Evolutionary conservation across 2,797 vertebrate species (phyloP).

Genomic region (Apodemus agrarius): DNA sequence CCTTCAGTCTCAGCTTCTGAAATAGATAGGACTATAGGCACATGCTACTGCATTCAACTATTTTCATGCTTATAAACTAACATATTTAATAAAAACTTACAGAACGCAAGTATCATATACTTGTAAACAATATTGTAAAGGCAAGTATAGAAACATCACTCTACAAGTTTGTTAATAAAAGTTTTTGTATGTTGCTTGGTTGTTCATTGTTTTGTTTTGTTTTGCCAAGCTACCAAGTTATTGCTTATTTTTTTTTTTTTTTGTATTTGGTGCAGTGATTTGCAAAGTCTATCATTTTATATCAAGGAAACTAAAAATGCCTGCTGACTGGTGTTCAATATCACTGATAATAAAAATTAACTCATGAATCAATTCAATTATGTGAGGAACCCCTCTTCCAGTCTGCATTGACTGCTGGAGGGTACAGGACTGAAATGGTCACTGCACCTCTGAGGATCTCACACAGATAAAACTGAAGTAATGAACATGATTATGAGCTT

Average conservation of each 20-base stretch:
- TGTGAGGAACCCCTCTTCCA: not conserved
- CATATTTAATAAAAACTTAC: not conserved
- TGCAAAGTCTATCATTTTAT: not conserved
- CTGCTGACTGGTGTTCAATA: not conserved
- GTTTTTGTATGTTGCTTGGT: not conserved
- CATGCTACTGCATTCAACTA: too few species aligned
- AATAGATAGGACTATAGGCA: not conserved
- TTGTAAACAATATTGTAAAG: not conserved
- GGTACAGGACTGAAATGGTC: not conserved
- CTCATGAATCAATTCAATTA: not conserved
- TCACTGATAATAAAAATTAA: slow-evolving; percentile 25
- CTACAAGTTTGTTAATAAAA: not conserved
- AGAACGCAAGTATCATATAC: not conserved
- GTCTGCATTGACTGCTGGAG: not conserved
- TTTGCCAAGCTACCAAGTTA: not conserved
- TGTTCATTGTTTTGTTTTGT: not conserved
- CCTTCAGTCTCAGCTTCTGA: not conserved
- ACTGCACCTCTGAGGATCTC: not conserved
- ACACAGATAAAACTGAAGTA: not conserved
- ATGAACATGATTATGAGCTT: not conserved
- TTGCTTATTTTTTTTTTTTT: not conserved
- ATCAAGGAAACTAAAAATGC: not conserved
- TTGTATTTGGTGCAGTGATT: not conserved
- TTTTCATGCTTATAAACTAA: not conserved
- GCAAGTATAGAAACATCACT: not conserved